A percentile compares a stretch with the other conserved stretches of the same genome.
phyloP scores from a whole-genome alignment of 2,797 vertebrate species.

The Danio tinwini region DNA sequence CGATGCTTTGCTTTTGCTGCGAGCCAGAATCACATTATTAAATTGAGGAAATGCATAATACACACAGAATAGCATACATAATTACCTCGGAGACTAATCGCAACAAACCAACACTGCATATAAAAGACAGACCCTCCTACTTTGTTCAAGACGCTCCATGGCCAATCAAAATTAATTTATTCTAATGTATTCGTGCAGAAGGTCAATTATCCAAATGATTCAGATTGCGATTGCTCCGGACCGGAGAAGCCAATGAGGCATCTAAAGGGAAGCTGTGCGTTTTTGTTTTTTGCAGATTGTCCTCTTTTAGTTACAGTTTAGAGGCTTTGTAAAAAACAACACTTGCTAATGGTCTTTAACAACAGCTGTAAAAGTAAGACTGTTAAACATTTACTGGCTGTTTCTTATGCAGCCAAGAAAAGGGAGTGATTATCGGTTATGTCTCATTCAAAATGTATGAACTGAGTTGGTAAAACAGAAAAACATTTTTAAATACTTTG shows the following conservation, averaged over 20 bases:
- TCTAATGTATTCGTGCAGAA: slow-evolving; percentile 85
- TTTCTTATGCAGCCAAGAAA: neutral
- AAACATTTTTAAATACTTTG: neutral
- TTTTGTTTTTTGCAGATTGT: slow-evolving; percentile 73
- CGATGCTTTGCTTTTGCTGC: slow-evolving; percentile 48
- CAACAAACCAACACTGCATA: slow-evolving; percentile 77
- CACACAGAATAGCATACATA: slow-evolving; percentile 72
- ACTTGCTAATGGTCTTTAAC: slow-evolving; percentile 63
- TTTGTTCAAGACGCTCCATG: slow-evolving; percentile 78
- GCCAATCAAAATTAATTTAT: slow-evolving; percentile 86
- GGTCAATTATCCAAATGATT: slow-evolving; percentile 87
- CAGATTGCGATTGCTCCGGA: slow-evolving; percentile 80
- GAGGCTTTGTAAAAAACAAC: slow-evolving; percentile 51
- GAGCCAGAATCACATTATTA: slow-evolving; percentile 69
- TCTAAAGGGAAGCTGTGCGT: slow-evolving; percentile 80
- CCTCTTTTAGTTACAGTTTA: slow-evolving; percentile 54
- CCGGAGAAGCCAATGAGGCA: slow-evolving; percentile 81
- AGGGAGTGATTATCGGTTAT: neutral
- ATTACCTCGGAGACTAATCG: slow-evolving; percentile 74
- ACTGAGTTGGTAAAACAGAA: slow-evolving; percentile 9
- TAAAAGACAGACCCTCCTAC: slow-evolving; percentile 73
- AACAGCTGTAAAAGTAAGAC: slow-evolving; percentile 13
- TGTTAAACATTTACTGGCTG: slow-evolving; percentile 29
- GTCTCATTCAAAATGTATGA: neutral
- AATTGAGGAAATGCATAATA: slow-evolving; percentile 71